Evolutionary conservation across 2,113 vertebrate species (phyloP), one percentile per base, ranked within the genome.

Genomic region (Colius striatus): DNA sequence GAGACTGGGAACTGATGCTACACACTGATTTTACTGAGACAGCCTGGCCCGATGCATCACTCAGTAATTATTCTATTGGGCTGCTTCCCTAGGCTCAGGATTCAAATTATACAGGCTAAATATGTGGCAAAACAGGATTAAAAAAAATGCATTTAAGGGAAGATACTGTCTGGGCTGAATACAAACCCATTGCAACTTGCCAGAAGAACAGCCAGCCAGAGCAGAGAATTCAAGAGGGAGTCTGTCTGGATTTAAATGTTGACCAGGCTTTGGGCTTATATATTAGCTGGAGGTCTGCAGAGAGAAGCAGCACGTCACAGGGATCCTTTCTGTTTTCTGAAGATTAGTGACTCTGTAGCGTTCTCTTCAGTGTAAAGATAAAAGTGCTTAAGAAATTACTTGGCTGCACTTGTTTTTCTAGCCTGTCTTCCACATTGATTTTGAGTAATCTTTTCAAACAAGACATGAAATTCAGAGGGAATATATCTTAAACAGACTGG

Each of bases 371-470:
- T 30, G 68, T 67, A 90, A 67, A 96, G 85, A 95, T 88, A 96
- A 77, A 75, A 5, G 0, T 73, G 81, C 71, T 94, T 92, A 95
- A 94, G 89, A 96, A 96, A 97, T 95, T 94, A 84, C 89, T 95
- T 90, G 84, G 87, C 76, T 87, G 93, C 75, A 55, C 85, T 92
- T 95, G 67, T 90, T 95, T 95, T 95, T 84, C 84, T 91, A 79
- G 55, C 60, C 78, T 85, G 89, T 70, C 91, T 95, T 89, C 74
- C 66, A 47, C 81, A 89, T 95, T 92, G 92, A 96, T 92, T 93
- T 91, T 89, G 58, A 95, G 84, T 87, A 95, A 91, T 91, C 87
- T 97, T 89, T 92, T 92, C 93, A 91, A 96, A 95, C 76, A 94
- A 81, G 84, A 96, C 73, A 78, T 47, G 82, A 89, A 90, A 96